Conservation (phyloP, 2,888 invertebrate species). For the Ormyrus nitidulus region DNA sequence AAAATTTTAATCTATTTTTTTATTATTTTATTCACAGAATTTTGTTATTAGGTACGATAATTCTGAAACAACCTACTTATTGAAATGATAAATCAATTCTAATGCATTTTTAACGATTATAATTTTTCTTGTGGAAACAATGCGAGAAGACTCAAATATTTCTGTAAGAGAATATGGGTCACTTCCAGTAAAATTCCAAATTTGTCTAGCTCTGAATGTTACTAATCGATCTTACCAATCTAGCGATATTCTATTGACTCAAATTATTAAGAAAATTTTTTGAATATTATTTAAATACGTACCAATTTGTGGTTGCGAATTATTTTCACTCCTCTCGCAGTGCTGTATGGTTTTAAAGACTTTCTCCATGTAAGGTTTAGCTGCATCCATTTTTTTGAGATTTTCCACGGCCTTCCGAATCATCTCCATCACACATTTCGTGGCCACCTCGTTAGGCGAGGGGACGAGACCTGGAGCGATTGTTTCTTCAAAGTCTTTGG, state of each 20-base stretch:
- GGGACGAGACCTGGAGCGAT: constrained; percentile 61
- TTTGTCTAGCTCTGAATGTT: too few relatives aligned
- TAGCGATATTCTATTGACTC: too few relatives aligned
- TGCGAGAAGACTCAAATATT: too few relatives aligned
- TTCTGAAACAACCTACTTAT: not conserved
- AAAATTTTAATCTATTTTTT: not conserved
- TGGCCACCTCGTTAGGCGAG: constrained; percentile 61
- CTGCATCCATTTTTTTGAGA: constrained; percentile 62
- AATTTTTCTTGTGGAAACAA: not conserved
- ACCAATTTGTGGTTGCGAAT: constrained; percentile 11
- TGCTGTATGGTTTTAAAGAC: constrained; percentile 66
- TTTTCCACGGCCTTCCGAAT: constrained; percentile 63
- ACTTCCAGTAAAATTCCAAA: too few relatives aligned
- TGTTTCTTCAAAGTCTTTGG: constrained; percentile 64
- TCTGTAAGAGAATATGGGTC: too few relatives aligned
- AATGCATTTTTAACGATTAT: not conserved
- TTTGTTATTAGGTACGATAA: too few relatives aligned
- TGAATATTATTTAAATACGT: not conserved
- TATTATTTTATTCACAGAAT: not conserved
- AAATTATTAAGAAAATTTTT: not conserved
- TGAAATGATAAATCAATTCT: not conserved
- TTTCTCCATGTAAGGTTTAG: constrained; percentile 60
- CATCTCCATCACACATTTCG: constrained; percentile 65
- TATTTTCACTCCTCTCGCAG: constrained; percentile 34
- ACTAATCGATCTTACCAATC: too few relatives aligned